phyloP scores from a whole-genome alignment of 2,888 invertebrate genomes.

The Theristus sp. region DNA sequence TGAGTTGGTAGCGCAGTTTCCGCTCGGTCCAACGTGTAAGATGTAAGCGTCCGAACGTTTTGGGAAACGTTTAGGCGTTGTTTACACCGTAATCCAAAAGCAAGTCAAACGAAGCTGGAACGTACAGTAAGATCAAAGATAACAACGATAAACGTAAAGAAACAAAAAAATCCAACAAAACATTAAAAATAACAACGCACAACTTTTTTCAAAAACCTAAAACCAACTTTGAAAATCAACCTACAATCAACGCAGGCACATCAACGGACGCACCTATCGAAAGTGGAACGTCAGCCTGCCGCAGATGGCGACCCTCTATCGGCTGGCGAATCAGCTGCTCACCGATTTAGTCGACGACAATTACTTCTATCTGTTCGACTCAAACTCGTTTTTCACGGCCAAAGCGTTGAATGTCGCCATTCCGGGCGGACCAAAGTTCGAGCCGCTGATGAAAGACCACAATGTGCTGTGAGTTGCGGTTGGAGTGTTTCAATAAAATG shows the following conservation, averaged over 20 bases:
- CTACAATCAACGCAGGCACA: constrained; percentile 44
- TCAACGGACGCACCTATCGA: constrained; percentile 90
- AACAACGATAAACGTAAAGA: neutral
- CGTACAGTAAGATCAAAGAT: no score
- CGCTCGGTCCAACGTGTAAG: no score
- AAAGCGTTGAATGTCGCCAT: constrained; percentile 99
- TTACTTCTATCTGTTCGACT: constrained; percentile 95
- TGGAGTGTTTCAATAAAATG: neutral
- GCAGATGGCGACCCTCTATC: constrained; percentile 89
- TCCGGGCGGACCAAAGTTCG: constrained; percentile 98
- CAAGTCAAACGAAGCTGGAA: no score
- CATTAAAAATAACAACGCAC: neutral
- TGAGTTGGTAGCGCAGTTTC: no score
- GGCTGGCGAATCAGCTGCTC: constrained; percentile 85
- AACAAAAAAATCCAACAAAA: neutral
- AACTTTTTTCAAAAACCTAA: no score
- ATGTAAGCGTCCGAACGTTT: no score
- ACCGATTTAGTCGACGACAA: constrained; percentile 86
- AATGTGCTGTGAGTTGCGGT: constrained; percentile 56
- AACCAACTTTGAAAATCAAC: no score
- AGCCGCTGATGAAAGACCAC: constrained; percentile 91
- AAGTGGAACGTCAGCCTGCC: constrained; percentile 88
- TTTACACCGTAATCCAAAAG: no score
- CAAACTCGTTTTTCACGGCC: constrained; percentile 97
- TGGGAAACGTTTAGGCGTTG: no score